Percentiles rank a stretch among this genome's conserved stretches.
Conservation (phyloP, 2,113 vertebrate species). For the Lontra canadensis region DNA sequence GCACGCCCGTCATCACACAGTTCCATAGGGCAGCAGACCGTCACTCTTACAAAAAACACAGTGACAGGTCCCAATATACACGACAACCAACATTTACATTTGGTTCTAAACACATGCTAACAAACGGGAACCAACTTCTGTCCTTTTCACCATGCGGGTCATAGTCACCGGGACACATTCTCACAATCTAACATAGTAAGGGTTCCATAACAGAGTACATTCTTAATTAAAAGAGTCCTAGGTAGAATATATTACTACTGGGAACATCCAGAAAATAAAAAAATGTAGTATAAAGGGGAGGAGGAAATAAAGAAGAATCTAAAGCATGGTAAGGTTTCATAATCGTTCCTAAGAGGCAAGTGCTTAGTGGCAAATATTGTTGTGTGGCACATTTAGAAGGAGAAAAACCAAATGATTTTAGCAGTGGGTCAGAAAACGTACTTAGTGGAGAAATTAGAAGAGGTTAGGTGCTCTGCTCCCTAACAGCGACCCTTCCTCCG, state of each 20-base stretch:
- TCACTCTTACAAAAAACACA: not conserved
- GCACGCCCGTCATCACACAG: not conserved
- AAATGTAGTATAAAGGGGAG: not conserved
- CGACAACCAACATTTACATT: not conserved
- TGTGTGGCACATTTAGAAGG: slow-evolving; percentile 63
- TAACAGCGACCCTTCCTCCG: slow-evolving; percentile 20
- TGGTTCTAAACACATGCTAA: not conserved
- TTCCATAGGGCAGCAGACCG: not conserved
- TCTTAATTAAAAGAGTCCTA: slow-evolving; percentile 19
- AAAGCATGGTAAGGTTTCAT: slow-evolving; percentile 23
- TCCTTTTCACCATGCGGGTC: not conserved
- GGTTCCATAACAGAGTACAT: not conserved
- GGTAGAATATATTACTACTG: not conserved
- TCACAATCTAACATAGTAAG: not conserved
- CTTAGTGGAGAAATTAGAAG: slow-evolving; percentile 71
- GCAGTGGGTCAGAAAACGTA: slow-evolving; percentile 75
- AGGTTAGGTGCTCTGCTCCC: not conserved
- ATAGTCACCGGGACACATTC: not conserved
- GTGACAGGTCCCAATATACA: not conserved
- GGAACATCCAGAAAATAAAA: not conserved
- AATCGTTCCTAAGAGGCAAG: slow-evolving; percentile 69
- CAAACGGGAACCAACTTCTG: not conserved
- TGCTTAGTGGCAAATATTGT: slow-evolving; percentile 62
- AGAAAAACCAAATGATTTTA: slow-evolving; percentile 75
- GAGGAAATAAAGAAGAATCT: slow-evolving; percentile 1